Evolutionary conservation across 1,140 invertebrate genomes (phyloP).

Genomic region (Popillia japonica): DNA sequence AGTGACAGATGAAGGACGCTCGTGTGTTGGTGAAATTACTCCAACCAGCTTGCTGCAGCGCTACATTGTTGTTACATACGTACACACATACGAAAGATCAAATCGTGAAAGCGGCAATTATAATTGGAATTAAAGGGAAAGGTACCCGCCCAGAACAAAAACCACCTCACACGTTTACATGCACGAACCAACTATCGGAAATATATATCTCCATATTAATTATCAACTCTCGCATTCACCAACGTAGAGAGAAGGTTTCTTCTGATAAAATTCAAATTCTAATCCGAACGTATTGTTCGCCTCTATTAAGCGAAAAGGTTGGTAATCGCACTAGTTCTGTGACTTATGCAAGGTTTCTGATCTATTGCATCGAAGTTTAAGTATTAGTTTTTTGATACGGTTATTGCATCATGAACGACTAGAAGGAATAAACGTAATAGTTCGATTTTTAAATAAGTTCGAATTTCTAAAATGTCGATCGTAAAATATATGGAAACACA

Average conservation of each 20-base stretch:
- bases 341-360: not conserved
- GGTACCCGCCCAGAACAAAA: not conserved
- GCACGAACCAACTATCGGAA: not conserved
- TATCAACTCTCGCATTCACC: not conserved
- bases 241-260: not conserved
- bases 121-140: conserved; percentile 3
- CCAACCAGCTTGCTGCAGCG: not conserved
- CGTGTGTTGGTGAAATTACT: not conserved
- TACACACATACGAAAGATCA: not conserved
- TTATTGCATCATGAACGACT: not conserved
- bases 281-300: not conserved
- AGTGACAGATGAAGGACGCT: not conserved
- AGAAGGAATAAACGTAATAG: not conserved
- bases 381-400: not conserved
- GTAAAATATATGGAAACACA: too few species aligned
- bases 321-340: not conserved
- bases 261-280: not conserved
- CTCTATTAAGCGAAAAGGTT: not conserved
- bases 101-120: not conserved
- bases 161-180: not conserved
- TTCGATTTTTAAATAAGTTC: too few species aligned
- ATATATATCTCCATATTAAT: not conserved
- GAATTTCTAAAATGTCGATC: too few species aligned
- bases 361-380: not conserved
- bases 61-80: not conserved